phyloP scores from a whole-genome alignment of 2,888 invertebrate genomes.

The Meliscaeva auricollis region DNA sequence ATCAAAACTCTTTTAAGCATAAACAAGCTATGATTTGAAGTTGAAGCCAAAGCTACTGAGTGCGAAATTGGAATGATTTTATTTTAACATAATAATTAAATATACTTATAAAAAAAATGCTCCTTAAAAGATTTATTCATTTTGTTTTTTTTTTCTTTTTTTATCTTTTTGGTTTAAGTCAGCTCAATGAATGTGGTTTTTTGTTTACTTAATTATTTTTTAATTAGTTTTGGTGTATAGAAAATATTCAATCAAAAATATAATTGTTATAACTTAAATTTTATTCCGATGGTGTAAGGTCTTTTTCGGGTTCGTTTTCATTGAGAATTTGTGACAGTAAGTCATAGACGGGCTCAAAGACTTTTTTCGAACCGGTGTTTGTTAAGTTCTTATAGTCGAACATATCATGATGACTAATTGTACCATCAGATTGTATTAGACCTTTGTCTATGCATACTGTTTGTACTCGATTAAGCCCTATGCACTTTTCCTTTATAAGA shows the following conservation, averaged over 20 bases:
- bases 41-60: slow-evolving; percentile 34
- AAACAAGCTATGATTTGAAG: slow-evolving; percentile 12
- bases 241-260: slow-evolving; percentile 53
- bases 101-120: slow-evolving; percentile 22
- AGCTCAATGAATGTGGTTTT: slow-evolving; percentile 57
- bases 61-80: slow-evolving; percentile 56
- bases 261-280: slow-evolving; percentile 58
- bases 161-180: slow-evolving; percentile 60
- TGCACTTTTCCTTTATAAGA: slow-evolving; percentile 87
- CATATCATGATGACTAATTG: slow-evolving; percentile 95
- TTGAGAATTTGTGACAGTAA: slow-evolving; percentile 90
- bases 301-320: slow-evolving; percentile 91
- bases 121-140: slow-evolving; percentile 25
- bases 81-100: not conserved
- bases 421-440: slow-evolving; percentile 90
- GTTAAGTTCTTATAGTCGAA: slow-evolving; percentile 95
- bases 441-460: slow-evolving; percentile 92
- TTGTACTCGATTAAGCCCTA: slow-evolving; percentile 89
- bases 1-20: not conserved
- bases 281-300: slow-evolving; percentile 90
- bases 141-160: slow-evolving; percentile 28
- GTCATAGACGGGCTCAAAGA: slow-evolving; percentile 93
- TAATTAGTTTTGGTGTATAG: slow-evolving; percentile 56
- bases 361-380: slow-evolving; percentile 93
- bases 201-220: slow-evolving; percentile 41